Base-by-base conservation (phyloP, 2,797 vertebrate species). In the Sebastes matsubarae region DNA sequence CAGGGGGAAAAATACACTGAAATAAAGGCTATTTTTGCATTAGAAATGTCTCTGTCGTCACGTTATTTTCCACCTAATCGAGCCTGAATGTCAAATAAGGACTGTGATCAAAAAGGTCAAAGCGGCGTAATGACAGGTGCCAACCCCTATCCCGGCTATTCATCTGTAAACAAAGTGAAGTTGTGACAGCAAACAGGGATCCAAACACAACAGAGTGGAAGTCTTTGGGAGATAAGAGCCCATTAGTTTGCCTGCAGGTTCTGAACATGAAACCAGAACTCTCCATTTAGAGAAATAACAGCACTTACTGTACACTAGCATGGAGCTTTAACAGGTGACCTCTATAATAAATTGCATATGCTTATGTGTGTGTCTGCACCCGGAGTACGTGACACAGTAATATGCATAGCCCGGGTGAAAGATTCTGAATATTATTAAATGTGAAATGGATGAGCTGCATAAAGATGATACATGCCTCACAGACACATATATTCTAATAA, bases 21-120 rank as follows among this genome's bases (percentile, higher is more conserved):
- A 93, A 88, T 94, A 92, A 94, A 94, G 1, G 34, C 27, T 88
- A 91, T 92, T 92, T 94, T 93, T 89, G 72, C 80, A 91, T 58
- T 73, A 72, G 64, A 46, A 63, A 59, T 42, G 22, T 74, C 24
- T 69, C 29, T 75, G 24, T 13, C 6, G 8, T 70, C 5, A n/a
- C 27, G 36, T 69, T 60, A 34, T 73, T 77, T 10, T 52, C 22
- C 11, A 8, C 68, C 20, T 29, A 46, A 79, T 29, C 1, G n/a
- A 78, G 67, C 24, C 4, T 2, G 20, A 70, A 67, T 63, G 22
- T 73, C 64, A 64, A 16, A 60, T n/a, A 12, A 52, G 32, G 46
- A 38, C 42, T 78, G 61, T 73, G 27, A 91, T 88, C 79, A 68
- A 83, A 85, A 92, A 90, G 74, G 85, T 90, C 80, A 87, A 69